These are phyloP conservation scores for Ctenomys sociabilis DNA, from an alignment of 2,113 vertebrate species.

Conservation along the genomic window DNA sequence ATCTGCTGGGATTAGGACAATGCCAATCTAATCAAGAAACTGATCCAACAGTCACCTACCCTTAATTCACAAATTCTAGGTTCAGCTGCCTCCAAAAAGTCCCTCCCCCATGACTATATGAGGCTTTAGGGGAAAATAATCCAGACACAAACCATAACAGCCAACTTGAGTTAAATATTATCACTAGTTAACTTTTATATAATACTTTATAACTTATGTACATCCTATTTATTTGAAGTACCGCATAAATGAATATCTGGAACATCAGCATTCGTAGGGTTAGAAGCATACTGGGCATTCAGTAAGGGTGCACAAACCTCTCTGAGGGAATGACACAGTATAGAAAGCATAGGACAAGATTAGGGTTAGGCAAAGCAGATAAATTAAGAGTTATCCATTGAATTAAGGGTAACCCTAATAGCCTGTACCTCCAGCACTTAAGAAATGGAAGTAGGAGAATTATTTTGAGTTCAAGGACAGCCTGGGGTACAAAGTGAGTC, in stretches of 20 bases:
- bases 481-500: background rate
- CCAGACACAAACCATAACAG: background rate
- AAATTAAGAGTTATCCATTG: constrained; percentile 16
- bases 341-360: background rate
- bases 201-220: background rate
- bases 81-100: background rate
- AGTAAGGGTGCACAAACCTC: background rate
- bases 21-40: background rate
- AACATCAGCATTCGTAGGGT: background rate
- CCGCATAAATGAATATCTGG: background rate
- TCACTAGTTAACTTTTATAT: constrained; percentile 35
- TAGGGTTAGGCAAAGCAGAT: background rate
- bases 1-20: background rate
- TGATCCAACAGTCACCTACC: background rate
- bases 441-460: background rate
- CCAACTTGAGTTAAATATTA: background rate
- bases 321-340: background rate
- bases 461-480: background rate
- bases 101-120: background rate
- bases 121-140: background rate
- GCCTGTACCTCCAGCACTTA: background rate
- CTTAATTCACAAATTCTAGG: background rate
- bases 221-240: constrained; percentile 31
- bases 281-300: background rate
- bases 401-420: constrained; percentile 6